Evolutionary conservation across 2,888 invertebrate species (phyloP).

Genomic region (Synergus umbraculus): DNA sequence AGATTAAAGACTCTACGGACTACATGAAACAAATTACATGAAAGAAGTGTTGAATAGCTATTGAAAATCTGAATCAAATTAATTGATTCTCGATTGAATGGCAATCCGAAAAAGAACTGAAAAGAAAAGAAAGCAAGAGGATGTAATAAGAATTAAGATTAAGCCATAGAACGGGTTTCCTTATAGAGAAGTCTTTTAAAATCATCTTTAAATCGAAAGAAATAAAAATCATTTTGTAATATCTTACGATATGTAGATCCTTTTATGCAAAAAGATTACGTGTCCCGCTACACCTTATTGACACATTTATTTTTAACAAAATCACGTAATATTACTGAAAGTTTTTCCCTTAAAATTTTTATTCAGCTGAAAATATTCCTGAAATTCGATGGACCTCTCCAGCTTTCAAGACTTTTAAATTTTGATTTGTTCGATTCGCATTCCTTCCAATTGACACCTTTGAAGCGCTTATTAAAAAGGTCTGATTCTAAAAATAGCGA

Average conservation of each 20-base stretch:
- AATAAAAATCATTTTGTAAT: constrained; percentile 10
- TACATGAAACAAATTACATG: not conserved
- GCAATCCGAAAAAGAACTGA: not conserved
- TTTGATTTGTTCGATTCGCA: no score
- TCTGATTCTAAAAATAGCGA: not conserved
- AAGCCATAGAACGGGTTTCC: constrained; percentile 15
- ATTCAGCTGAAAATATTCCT: not conserved
- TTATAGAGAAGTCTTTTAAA: constrained; percentile 10
- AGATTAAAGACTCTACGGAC: not conserved
- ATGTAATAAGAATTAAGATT: not conserved
- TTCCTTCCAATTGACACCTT: no score
- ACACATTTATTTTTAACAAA: not conserved
- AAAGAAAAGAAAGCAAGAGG: not conserved
- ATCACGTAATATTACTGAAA: not conserved
- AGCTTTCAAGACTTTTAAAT: no score
- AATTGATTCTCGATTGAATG: not conserved
- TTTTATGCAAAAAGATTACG: not conserved
- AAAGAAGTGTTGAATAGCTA: not conserved
- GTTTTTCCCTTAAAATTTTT: not conserved
- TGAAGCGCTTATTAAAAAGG: not conserved
- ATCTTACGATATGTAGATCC: not conserved
- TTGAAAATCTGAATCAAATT: not conserved
- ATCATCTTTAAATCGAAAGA: not conserved
- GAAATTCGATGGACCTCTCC: not conserved
- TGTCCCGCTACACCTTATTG: not conserved